Evolutionary conservation across 2,797 vertebrate species (phyloP).

Genomic region (Fratercula arctica): DNA sequence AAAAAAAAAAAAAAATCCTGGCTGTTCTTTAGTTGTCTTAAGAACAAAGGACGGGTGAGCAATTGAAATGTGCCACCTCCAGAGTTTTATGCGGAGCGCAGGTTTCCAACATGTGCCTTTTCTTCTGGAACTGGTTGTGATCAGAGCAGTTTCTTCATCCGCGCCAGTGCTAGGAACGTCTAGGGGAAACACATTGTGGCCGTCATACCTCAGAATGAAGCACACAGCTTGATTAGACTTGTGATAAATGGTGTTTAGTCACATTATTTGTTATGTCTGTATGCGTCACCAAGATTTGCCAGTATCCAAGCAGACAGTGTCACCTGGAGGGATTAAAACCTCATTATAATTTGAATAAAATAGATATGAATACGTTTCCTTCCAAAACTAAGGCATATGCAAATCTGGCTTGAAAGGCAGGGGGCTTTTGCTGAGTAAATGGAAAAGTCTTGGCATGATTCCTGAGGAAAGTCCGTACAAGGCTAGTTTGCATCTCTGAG

Average conservation of each 20-base stretch:
- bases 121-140: background rate
- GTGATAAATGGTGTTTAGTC: background rate
- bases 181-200: background rate
- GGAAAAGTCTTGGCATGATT: background rate
- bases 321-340: background rate
- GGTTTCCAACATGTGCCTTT: background rate
- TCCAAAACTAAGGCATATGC: background rate
- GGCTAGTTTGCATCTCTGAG: background rate
- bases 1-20: background rate
- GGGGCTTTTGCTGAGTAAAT: background rate
- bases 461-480: background rate
- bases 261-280: background rate
- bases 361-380: background rate
- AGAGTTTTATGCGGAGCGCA: background rate
- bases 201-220: background rate
- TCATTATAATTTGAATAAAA: background rate
- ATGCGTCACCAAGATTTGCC: background rate
- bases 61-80: background rate
- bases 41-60: background rate
- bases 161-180: background rate
- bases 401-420: background rate
- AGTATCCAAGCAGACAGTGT: background rate
- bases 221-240: background rate
- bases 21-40: background rate
- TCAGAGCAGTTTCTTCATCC: background rate